Conservation (phyloP, 2,888 invertebrate species). For the Neocrepidodera transversa region DNA sequence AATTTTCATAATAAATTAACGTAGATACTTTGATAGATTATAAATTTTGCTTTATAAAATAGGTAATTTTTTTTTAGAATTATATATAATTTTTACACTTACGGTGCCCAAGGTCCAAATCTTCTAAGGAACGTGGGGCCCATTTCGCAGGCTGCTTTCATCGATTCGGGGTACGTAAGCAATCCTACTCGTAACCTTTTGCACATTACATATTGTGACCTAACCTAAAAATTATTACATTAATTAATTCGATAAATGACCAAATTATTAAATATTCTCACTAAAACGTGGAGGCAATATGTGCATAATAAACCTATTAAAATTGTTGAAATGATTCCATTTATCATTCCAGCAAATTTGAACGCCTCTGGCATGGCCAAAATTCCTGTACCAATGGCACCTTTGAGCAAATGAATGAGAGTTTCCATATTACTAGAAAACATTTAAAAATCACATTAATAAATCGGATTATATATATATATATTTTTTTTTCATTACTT, state of each 20-base stretch:
- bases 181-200: conserved; percentile 74
- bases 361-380: conserved; percentile 95
- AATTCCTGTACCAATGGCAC: conserved; percentile 92
- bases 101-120: conserved; percentile 64
- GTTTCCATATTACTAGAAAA: conserved; percentile 78
- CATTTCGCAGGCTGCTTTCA: conserved; percentile 76
- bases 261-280: conserved; percentile 57
- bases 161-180: conserved; percentile 84
- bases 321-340: conserved; percentile 79
- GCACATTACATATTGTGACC: conserved; percentile 69
- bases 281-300: conserved; percentile 88
- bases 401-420: conserved; percentile 86
- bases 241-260: too few relatives aligned
- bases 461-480: too few relatives aligned
- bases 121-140: conserved; percentile 73
- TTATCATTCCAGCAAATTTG: conserved; percentile 80
- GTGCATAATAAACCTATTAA: conserved; percentile 81
- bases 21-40: too few relatives aligned
- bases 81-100: conserved; percentile 46
- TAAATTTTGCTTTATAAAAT: too few relatives aligned
- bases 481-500: conserved; percentile 55
- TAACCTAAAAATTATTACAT: conserved; percentile 54
- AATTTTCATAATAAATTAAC: too few relatives aligned
- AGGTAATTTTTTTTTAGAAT: too few relatives aligned
- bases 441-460: not conserved